Evolutionary conservation across 2,888 invertebrate species (phyloP).

Genomic region (Sisyra terminalis): DNA sequence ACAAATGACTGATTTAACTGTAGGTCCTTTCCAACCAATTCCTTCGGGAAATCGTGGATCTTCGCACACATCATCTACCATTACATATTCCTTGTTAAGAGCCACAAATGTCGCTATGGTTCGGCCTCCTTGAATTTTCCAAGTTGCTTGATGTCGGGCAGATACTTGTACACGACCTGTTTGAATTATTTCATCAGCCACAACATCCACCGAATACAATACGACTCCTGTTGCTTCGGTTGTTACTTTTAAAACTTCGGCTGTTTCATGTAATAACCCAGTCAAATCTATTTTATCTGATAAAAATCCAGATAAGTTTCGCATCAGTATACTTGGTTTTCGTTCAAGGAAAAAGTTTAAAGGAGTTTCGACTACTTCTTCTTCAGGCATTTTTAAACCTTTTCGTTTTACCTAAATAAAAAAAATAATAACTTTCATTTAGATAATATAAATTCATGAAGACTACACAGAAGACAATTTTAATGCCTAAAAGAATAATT

Average conservation of each 20-base stretch:
- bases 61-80: constrained; percentile 34
- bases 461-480: too few species aligned
- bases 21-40: constrained; percentile 21
- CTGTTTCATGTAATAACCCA: constrained; percentile 36
- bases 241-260: constrained; percentile 34
- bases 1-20: constrained; percentile 37
- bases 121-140: constrained; percentile 35
- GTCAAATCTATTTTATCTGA: constrained; percentile 38
- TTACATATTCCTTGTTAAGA: constrained; percentile 33
- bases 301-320: constrained; percentile 27
- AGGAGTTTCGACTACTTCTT: constrained; percentile 17
- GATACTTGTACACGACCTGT: constrained; percentile 32
- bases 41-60: constrained; percentile 39
- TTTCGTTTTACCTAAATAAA: constrained; percentile 18
- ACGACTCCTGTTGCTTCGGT: constrained; percentile 31
- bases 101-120: constrained; percentile 41
- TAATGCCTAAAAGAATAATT: too few species aligned
- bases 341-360: constrained; percentile 24
- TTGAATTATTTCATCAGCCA: constrained; percentile 35
- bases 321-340: constrained; percentile 23
- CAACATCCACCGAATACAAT: constrained; percentile 35
- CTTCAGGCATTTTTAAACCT: constrained; percentile 15
- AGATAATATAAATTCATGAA: too few species aligned
- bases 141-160: constrained; percentile 35
- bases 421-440: neutral